Evolutionary conservation across 2,888 invertebrate genomes (phyloP).

Genomic region (Merodon equestris): DNA sequence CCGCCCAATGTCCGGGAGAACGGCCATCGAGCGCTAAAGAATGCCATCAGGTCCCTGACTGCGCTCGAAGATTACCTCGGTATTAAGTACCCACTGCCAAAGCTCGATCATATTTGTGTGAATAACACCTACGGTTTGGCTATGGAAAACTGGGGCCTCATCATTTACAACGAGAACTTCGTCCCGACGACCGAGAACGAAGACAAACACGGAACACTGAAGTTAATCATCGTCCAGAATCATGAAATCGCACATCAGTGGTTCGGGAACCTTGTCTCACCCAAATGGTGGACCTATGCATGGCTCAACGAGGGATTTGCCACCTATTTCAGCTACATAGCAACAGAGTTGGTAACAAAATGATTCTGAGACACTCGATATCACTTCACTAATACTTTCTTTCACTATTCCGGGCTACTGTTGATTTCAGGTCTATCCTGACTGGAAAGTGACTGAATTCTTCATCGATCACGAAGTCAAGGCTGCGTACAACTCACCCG

Average conservation of each 20-base stretch:
- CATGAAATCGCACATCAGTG: conserved; percentile 87
- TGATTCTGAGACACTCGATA: not conserved
- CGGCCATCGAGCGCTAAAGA: conserved; percentile 73
- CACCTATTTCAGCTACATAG: conserved; percentile 75
- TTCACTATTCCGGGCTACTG: conserved; percentile 1
- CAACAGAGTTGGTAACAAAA: conserved; percentile 74
- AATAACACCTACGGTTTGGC: conserved; percentile 91
- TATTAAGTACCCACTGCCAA: conserved; percentile 86
- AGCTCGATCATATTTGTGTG: conserved; percentile 92
- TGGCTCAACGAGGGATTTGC: conserved; percentile 89
- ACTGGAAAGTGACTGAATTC: conserved; percentile 85
- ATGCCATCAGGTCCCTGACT: conserved; percentile 72
- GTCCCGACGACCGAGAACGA: conserved; percentile 74
- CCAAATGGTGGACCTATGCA: conserved; percentile 85
- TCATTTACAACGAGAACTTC: conserved; percentile 81
- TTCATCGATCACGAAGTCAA: conserved; percentile 79
- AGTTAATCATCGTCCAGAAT: conserved; percentile 80
- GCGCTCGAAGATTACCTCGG: conserved; percentile 84
- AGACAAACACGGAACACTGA: conserved; percentile 75
- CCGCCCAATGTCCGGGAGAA: conserved; percentile 70
- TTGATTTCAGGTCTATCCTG: conserved; percentile 81
- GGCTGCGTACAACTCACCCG: conserved; percentile 72
- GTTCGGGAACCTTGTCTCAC: conserved; percentile 88
- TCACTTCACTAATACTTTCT: too few relatives aligned
- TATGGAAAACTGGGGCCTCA: conserved; percentile 98